These are phyloP conservation scores for Stegostoma tigrinum DNA, from an alignment of 2,113 vertebrate species.

Conservation along the genomic window DNA sequence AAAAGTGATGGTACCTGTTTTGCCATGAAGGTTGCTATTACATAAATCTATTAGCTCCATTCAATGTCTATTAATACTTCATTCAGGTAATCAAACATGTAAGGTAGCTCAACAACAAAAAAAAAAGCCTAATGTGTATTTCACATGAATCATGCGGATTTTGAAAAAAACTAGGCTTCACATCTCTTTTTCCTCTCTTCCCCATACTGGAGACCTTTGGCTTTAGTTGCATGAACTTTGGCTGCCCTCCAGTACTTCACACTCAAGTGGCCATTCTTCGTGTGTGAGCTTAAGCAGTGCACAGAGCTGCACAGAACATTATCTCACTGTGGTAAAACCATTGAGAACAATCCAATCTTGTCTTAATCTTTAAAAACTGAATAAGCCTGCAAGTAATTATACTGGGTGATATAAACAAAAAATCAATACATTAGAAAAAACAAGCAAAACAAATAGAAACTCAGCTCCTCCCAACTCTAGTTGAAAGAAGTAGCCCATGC, in stretches of 20 bases:
- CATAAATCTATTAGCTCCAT: background rate
- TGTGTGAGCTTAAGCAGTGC: background rate
- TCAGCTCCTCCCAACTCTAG: background rate
- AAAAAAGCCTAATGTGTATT: background rate
- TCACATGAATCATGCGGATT: background rate
- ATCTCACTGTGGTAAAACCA: background rate
- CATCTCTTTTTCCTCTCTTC: background rate
- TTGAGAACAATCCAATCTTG: conserved; percentile 15
- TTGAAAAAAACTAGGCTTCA: background rate
- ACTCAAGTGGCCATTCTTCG: conserved; percentile 26
- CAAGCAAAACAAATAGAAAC: background rate
- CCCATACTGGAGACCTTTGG: background rate
- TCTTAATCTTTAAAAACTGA: conserved; percentile 20
- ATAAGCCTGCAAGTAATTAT: conserved; percentile 15
- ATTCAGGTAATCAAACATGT: background rate
- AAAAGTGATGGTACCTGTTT: too few relatives aligned
- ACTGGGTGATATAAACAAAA: background rate
- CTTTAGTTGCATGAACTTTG: conserved; percentile 14
- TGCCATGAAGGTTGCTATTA: background rate
- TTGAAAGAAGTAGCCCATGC: background rate
- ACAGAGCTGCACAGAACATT: background rate
- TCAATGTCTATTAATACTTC: background rate
- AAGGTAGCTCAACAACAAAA: background rate
- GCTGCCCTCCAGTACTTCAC: conserved; percentile 20
- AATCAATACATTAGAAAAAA: background rate